phyloP scores from a whole-genome alignment of 2,797 vertebrate genomes.

The Alouatta caraya region DNA sequence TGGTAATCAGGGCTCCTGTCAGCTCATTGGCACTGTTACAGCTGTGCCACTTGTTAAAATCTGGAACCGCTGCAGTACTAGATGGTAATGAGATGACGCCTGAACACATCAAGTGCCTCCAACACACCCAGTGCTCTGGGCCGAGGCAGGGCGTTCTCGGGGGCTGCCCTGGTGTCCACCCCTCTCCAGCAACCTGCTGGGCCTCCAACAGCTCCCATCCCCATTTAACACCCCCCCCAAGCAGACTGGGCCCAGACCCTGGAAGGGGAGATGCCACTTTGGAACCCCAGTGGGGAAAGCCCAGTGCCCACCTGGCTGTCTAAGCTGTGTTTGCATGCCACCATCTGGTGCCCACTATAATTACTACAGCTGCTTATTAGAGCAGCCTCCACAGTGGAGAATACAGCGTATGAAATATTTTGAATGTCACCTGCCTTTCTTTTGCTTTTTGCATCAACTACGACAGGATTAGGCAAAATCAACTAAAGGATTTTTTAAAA shows the following conservation, averaged over 20 bases:
- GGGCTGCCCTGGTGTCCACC: not conserved
- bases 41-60: not conserved
- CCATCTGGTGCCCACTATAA: not conserved
- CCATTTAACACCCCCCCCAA: not conserved
- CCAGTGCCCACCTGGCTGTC: not conserved
- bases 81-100: not conserved
- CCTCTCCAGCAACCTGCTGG: not conserved
- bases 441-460: not conserved
- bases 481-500: not conserved
- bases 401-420: not conserved
- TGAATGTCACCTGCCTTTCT: not conserved
- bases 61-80: not conserved
- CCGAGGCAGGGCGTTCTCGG: not conserved
- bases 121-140: not conserved
- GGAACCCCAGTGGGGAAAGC: not conserved
- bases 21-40: accelerated
- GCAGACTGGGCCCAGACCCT: not conserved
- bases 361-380: not conserved
- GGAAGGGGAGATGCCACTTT: not conserved
- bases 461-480: not conserved
- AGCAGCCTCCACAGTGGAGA: not conserved
- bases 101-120: not conserved
- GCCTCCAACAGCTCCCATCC: not conserved
- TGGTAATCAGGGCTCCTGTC: not conserved
- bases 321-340: not conserved